Base-by-base conservation (phyloP, 2,888 invertebrate species). In the Chymomyza caudatula region DNA sequence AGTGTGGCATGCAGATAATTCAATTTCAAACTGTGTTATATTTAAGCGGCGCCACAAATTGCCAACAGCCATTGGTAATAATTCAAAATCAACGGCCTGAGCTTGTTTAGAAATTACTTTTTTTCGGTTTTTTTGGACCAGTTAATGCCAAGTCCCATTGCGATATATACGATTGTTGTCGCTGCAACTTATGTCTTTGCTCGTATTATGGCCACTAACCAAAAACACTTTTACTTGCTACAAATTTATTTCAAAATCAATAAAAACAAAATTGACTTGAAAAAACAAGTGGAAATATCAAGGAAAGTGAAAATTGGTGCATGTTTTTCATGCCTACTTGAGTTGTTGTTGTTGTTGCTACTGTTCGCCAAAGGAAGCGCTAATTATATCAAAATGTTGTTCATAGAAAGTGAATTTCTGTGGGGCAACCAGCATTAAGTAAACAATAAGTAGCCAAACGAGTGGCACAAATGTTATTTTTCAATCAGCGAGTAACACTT, bases 1-100 rank as follows among this genome's bases (percentile, higher is more conserved):
- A 81, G 80, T 82, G 85, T 73, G 60, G 85, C 82, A 71, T 73
- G 80, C 74, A 73, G 44, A 74, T 70, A 74, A 70, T 76, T 76
- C 68, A 76, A 81, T 76, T 80, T 25, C 23, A 79, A 83, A 68
- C 53, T 80, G 73, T 73, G 74, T 66, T 71, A 71, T 80, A 79
- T 58, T 74, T 74, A 60, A 22, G 20, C 19, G 22, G 20, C 20
- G 51, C 51, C 51, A 51, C 51, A 51, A 51, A 51, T 11, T 51
- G 51, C 51, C 51, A 22, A 11, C 51, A 51, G 19, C 17, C 19
- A 20, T 17, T n/a, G 44, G 15, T 17, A 47, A 17, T 47, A 47
- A 47, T 47, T 17, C 44, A 47, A 47, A 47, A 47, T 15, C 17
- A 47, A 8, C 44, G 3, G 44, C 44, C 44, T 37, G 4, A 47